Percentiles rank a stretch among this genome's conserved stretches.
These are phyloP conservation scores for Xyrichtys novacula DNA, from an alignment of 2,797 vertebrate genomes.

Conservation along the genomic window DNA sequence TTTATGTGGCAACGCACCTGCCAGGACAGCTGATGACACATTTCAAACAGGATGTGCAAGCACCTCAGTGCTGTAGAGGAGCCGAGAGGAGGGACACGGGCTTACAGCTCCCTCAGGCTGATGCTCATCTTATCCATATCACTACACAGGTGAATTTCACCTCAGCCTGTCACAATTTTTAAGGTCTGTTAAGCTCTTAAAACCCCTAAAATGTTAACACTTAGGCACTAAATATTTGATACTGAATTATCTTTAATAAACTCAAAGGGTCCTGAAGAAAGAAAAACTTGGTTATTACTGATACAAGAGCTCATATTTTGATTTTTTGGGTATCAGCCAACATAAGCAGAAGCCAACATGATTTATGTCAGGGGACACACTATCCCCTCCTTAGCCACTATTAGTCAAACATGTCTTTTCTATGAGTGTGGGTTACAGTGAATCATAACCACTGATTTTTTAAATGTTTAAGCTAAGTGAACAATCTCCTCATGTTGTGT, in stretches of 20 bases:
- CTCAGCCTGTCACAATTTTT: constrained; percentile 40
- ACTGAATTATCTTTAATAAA: constrained; percentile 7
- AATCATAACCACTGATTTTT: constrained; percentile 37
- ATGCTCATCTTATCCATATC: constrained; percentile 59
- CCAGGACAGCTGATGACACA: constrained; percentile 82
- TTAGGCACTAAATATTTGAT: constrained; percentile 2
- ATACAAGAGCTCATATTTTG: too few relatives aligned
- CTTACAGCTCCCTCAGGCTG: constrained; percentile 62
- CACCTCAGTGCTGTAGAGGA: constrained; percentile 65
- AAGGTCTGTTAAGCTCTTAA: constrained; percentile 38
- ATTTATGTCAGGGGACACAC: too few relatives aligned
- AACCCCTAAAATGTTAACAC: constrained; percentile 16
- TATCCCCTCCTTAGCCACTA: constrained; percentile 49
- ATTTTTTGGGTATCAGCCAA: too few relatives aligned
- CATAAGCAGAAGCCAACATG: too few relatives aligned
- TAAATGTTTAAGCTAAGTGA: constrained; percentile 32
- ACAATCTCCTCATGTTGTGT: constrained; percentile 41
- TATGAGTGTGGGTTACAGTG: constrained; percentile 49
- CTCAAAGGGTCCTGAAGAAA: too few relatives aligned
- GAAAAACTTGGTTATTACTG: too few relatives aligned
- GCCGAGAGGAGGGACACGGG: constrained; percentile 45
- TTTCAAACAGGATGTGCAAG: constrained; percentile 72
- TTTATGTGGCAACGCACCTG: constrained; percentile 76
- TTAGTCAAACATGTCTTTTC: constrained; percentile 45
- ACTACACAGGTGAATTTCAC: constrained; percentile 33